phyloP scores from a whole-genome alignment of 2,797 vertebrate genomes.

The Avahi laniger region DNA sequence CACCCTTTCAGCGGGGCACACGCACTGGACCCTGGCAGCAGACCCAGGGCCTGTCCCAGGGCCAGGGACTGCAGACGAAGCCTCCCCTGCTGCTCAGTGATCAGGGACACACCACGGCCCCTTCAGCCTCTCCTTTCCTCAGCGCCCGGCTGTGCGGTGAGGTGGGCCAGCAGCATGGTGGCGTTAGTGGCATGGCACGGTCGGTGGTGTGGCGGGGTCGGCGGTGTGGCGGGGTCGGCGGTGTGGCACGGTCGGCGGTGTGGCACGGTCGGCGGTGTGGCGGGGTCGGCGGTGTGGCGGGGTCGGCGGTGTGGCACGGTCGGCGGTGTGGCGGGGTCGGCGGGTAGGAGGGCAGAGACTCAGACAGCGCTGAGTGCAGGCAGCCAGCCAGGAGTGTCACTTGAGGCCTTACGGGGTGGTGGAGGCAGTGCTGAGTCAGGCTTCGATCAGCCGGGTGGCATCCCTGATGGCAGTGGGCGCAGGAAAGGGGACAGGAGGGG shows the following conservation, averaged over 20 bases:
- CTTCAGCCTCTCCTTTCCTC: neutral
- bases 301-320: neutral
- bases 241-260: rapidly evolving
- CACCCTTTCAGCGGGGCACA: neutral
- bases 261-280: rapidly evolving
- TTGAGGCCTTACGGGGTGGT: slow-evolving; percentile 66
- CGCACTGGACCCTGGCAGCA: neutral
- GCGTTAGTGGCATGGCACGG: neutral
- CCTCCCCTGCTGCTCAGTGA: neutral
- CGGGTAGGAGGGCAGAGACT: slow-evolving; percentile 29
- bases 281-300: neutral
- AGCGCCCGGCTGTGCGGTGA: neutral
- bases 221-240: too few relatives aligned
- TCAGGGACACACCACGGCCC: slow-evolving; percentile 5
- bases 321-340: rapidly evolving
- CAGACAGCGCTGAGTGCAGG: neutral
- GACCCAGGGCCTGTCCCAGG: neutral
- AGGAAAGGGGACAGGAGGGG: neutral
- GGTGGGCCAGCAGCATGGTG: neutral
- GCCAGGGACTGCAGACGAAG: slow-evolving; percentile 50
- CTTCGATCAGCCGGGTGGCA: neutral
- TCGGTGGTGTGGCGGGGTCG: too few relatives aligned
- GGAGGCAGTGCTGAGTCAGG: slow-evolving; percentile 44
- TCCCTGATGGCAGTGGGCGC: rapidly evolving
- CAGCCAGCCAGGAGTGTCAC: slow-evolving; percentile 26